Evolutionary conservation across 2,888 invertebrate genomes (phyloP), one percentile per base, ranked within the genome.

Genomic region (Orchestes rusci): DNA sequence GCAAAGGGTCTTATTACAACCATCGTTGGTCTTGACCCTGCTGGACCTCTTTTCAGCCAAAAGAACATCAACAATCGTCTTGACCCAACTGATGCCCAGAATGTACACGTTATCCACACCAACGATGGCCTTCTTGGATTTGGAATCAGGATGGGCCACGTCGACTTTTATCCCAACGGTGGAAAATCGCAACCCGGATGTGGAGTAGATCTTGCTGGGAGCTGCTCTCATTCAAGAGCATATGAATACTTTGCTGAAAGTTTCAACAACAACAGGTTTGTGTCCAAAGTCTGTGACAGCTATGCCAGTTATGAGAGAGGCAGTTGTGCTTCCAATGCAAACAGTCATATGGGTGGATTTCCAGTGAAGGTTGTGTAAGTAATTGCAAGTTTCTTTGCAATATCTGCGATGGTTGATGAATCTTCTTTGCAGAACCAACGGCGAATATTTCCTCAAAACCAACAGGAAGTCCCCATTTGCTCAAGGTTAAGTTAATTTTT

Each of bases 391-490:
- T 34, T 34, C n/a, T n/a, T n/a, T n/a, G n/a, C n/a, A n/a, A n/a
- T n/a, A n/a, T n/a, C n/a, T n/a, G n/a, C n/a, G n/a, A n/a, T n/a
- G n/a, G n/a, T n/a, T n/a, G n/a, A n/a, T n/a, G n/a, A n/a, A n/a
- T n/a, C n/a, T n/a, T n/a, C n/a, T 23, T 54, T 55, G n/a, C 34
- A 59, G 62, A n/a, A 66, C 73, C 2, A 62, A 66, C 4, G 84
- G 84, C 3, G 70, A 73, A 39, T 82, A 73, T 58, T 82, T 75
- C 57, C 69, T 84, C 1, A 66, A 70, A 49, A 84, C 84, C 2
- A 52, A 52, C 29, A 36, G 32, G 32, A 39, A 17, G n/a, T 32
- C 48, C 10, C 51, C 48, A 30, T 51, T 33, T 42, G 47, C 48
- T 5, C 31, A 19, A 39, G 51, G 48, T n/a, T 45, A 45, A 20